phyloP scores from a whole-genome alignment of 2,113 vertebrate species.

The Chionomys nivalis region DNA sequence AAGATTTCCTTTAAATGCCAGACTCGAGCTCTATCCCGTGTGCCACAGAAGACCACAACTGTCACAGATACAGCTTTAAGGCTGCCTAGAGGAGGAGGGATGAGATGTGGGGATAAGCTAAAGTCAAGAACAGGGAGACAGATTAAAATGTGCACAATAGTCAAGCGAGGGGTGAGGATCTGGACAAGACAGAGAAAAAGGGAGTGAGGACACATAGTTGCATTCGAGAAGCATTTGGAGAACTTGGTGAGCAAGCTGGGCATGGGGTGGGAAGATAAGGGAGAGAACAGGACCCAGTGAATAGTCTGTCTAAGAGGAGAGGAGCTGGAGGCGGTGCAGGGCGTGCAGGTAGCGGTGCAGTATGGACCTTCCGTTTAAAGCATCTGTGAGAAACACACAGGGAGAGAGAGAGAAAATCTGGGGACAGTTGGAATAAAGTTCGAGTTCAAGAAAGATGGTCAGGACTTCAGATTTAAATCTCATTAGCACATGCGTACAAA shows the following conservation, averaged over 20 bases:
- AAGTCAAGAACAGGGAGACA: background rate
- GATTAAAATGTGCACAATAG: background rate
- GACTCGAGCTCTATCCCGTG: background rate
- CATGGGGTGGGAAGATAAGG: background rate
- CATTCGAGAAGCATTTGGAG: background rate
- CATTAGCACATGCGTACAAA: background rate
- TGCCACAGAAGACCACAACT: background rate
- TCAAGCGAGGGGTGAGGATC: background rate
- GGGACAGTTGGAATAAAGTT: background rate
- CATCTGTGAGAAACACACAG: background rate
- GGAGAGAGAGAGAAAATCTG: background rate
- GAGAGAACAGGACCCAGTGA: background rate
- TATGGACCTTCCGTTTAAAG: background rate
- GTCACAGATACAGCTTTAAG: background rate
- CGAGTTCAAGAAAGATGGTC: background rate
- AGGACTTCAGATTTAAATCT: background rate
- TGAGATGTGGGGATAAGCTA: background rate
- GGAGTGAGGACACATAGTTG: background rate
- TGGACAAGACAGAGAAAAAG: background rate
- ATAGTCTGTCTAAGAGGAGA: background rate
- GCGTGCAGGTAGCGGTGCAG: background rate
- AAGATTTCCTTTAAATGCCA: slow-evolving; percentile 23
- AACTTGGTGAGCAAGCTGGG: background rate
- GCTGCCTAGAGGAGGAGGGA: background rate
- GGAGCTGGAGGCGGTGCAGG: background rate